These are phyloP conservation scores for Ormyrus thymus DNA, from an alignment of 2,888 invertebrate genomes.

Conservation along the genomic window DNA sequence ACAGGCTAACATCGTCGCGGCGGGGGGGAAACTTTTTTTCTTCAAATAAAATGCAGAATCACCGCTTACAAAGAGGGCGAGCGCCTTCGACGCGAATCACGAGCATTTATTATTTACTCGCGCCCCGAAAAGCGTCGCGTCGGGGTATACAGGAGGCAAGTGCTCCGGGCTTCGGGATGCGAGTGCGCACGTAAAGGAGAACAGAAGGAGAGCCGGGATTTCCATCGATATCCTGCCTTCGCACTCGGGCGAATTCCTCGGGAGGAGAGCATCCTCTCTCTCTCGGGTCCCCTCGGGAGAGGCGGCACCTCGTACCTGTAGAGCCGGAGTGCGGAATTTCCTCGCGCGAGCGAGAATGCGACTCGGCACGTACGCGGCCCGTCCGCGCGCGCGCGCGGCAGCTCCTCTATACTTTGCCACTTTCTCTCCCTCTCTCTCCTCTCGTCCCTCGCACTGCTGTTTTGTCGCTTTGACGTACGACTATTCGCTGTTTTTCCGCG, in stretches of 20 bases:
- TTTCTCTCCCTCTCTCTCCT: neutral
- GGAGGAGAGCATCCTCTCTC: too few relatives aligned
- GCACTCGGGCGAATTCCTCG: conserved; percentile 19
- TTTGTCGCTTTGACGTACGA: conserved; percentile 27
- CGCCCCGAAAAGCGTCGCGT: too few relatives aligned
- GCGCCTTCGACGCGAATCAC: too few relatives aligned
- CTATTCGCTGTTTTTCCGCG: conserved; percentile 1
- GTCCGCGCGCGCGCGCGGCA: neutral
- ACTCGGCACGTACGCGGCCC: conserved; percentile 29
- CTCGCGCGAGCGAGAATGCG: conserved; percentile 18
- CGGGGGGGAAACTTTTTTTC: too few relatives aligned
- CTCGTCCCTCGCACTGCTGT: neutral
- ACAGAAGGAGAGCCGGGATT: conserved; percentile 13
- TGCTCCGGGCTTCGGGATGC: too few relatives aligned
- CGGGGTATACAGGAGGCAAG: too few relatives aligned
- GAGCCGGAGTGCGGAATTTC: conserved; percentile 14
- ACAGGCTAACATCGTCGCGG: too few relatives aligned
- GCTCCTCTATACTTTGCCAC: neutral
- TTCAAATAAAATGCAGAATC: too few relatives aligned
- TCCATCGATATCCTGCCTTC: conserved; percentile 34
- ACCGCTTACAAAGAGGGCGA: too few relatives aligned
- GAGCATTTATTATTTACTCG: too few relatives aligned
- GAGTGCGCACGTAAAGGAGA: neutral
- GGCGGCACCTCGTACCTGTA: conserved; percentile 14
- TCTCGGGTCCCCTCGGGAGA: neutral